These are phyloP conservation scores for Itoplectis maculator DNA, from an alignment of 2,888 invertebrate genomes.

Conservation along the genomic window DNA sequence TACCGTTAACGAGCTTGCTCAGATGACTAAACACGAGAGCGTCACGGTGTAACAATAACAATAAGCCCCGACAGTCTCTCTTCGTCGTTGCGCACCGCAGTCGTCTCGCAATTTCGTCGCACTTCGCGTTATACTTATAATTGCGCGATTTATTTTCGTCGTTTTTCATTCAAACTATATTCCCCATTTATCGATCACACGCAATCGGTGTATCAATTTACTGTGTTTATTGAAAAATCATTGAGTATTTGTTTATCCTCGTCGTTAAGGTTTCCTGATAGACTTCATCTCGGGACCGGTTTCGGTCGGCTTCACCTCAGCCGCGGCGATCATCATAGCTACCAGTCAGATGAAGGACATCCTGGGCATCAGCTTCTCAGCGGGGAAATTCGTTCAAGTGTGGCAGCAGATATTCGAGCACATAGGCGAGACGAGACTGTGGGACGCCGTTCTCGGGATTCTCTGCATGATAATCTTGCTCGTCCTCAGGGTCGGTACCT, in stretches of 20 bases:
- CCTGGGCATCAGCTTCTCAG: slow-evolving; percentile 89
- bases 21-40: slow-evolving; percentile 58
- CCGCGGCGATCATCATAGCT: slow-evolving; percentile 93
- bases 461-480: slow-evolving; percentile 90
- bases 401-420: slow-evolving; percentile 90
- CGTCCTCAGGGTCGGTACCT: slow-evolving; percentile 87
- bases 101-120: slow-evolving; percentile 8
- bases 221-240: not conserved
- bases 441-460: slow-evolving; percentile 90
- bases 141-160: not conserved
- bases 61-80: slow-evolving; percentile 16
- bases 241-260: too few relatives aligned
- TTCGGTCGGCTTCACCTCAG: slow-evolving; percentile 92
- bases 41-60: slow-evolving; percentile 1
- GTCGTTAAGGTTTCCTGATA: slow-evolving; percentile 89
- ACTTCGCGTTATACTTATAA: not conserved
- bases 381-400: slow-evolving; percentile 90
- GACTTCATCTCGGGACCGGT: slow-evolving; percentile 95
- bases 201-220: not conserved
- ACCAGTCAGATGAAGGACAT: slow-evolving; percentile 92
- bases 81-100: not conserved
- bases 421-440: slow-evolving; percentile 89
- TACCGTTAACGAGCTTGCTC: slow-evolving; percentile 64
- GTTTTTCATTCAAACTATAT: not conserved
- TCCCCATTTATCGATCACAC: not conserved